Base-by-base conservation (phyloP, 2,797 vertebrate species). In the Mastacembelus armatus region DNA sequence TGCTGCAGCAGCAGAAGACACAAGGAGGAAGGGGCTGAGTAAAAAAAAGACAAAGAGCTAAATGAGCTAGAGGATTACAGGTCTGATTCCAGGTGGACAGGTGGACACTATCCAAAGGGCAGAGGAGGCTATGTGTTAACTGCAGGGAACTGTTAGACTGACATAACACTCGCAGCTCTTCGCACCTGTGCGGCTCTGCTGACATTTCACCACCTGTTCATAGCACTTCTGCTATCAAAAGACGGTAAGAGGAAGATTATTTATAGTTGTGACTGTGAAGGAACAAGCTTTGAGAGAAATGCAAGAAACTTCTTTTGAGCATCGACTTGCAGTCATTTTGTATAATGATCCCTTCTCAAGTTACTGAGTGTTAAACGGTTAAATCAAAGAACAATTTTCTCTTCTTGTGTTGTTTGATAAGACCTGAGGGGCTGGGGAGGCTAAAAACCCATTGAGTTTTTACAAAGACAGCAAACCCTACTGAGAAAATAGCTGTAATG, bases 181-280 rank as follows among this genome's bases (percentile, higher is more conserved):
- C 77, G 77, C 85, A 86, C 75, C 69, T 62, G 45, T 2, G 35
- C 30, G 55, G 32, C 49, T 64, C 21, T 22, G 44, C 59, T 66
- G 71, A 75, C 78, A 77, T 63, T 22, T 64, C 33, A 10, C 57
- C 85, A 81, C 74, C 71, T 57, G 72, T 70, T 80, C 67, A 63
- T 18, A 60, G 64, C 72, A 68, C 70, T 54, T 51, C 29, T 40
- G 52, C 48, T 18, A 52, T 75, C 38, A 55, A 57, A 58, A 30
- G 22, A 69, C 42, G 27, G 57, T 81, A 48, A 26, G 64, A 36
- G 48, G 55, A 65, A 66, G 59, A 73, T 60, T 81, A 79, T 87
- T 80, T 75, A 74, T 75, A 81, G 50, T 39, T 11, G 10, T 22
- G 35, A n/a, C n/a, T 55, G 59, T 12, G 43, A 33, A 27, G 68